These are phyloP conservation scores for Poecilia latipinna DNA, from an alignment of 2,113 vertebrate genomes.

Conservation along the genomic window DNA sequence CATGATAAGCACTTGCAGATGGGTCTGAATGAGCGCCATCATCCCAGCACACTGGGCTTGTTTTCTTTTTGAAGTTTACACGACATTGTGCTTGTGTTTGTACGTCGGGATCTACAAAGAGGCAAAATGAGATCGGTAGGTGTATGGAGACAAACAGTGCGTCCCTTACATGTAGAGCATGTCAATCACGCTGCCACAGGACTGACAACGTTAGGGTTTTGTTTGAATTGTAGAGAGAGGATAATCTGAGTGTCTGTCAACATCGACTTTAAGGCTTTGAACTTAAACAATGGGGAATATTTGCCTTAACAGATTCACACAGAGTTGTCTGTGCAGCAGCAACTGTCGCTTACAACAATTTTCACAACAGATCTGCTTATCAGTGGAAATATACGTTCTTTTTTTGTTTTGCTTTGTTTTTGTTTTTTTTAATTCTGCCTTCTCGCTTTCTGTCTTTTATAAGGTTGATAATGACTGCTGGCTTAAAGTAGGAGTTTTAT, in stretches of 20 bases:
- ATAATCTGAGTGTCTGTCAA: slow-evolving; percentile 11
- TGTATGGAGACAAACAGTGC: neutral
- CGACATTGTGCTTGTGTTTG: slow-evolving; percentile 1
- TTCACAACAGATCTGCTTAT: slow-evolving; percentile 1
- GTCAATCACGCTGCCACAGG: neutral
- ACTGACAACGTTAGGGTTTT: neutral
- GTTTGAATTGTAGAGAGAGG: neutral
- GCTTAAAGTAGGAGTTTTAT: no score
- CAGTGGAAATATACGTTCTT: neutral
- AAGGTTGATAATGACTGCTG: neutral
- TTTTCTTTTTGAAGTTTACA: slow-evolving; percentile 25
- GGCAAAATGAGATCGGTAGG: neutral
- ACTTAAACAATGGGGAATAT: neutral
- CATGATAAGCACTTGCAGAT: slow-evolving; percentile 78
- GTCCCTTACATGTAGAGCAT: neutral
- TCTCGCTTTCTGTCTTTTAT: slow-evolving; percentile 13
- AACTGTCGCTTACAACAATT: neutral
- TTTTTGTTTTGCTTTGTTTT: neutral
- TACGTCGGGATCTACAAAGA: neutral
- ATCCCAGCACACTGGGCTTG: slow-evolving; percentile 30
- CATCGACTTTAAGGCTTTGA: slow-evolving; percentile 1
- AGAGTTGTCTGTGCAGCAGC: neutral
- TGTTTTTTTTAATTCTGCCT: slow-evolving; percentile 6
- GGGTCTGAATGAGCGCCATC: slow-evolving; percentile 55
- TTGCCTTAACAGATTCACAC: neutral